phyloP scores from a whole-genome alignment of 2,113 vertebrate genomes.

The Cynocephalus volans region DNA sequence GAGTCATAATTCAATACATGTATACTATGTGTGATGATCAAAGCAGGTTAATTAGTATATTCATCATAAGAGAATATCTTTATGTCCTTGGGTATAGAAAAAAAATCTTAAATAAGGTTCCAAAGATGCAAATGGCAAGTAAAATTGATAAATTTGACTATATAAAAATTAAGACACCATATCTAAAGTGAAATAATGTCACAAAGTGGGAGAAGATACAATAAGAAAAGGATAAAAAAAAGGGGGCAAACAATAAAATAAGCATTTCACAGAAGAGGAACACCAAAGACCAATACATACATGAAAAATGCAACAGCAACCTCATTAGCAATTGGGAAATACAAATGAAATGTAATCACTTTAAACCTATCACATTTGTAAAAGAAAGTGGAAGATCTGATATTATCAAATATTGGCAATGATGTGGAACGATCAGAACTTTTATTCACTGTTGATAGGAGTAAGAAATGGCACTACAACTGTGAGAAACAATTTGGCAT shows the following conservation, averaged over 20 bases:
- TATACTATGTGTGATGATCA: no score
- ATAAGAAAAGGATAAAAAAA: neutral
- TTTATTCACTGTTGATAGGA: neutral
- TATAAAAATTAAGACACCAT: neutral
- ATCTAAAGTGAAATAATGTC: slow-evolving; percentile 5
- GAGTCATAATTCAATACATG: no score
- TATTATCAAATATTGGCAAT: neutral
- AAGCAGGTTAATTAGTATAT: no score
- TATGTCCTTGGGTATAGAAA: neutral
- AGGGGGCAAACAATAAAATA: neutral
- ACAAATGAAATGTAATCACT: neutral
- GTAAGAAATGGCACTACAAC: neutral
- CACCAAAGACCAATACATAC: neutral
- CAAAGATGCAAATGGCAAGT: neutral
- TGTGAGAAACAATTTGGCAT: neutral
- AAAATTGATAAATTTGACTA: neutral
- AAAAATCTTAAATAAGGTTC: neutral
- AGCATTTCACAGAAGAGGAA: neutral
- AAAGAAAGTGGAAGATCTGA: neutral
- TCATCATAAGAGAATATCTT: neutral
- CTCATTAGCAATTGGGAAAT: neutral
- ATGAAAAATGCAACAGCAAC: neutral
- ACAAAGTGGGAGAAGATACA: neutral
- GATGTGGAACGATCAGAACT: neutral
- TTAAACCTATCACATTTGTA: neutral